Base-by-base conservation (phyloP, 2,888 invertebrate species). In the Cephus spinipes region DNA sequence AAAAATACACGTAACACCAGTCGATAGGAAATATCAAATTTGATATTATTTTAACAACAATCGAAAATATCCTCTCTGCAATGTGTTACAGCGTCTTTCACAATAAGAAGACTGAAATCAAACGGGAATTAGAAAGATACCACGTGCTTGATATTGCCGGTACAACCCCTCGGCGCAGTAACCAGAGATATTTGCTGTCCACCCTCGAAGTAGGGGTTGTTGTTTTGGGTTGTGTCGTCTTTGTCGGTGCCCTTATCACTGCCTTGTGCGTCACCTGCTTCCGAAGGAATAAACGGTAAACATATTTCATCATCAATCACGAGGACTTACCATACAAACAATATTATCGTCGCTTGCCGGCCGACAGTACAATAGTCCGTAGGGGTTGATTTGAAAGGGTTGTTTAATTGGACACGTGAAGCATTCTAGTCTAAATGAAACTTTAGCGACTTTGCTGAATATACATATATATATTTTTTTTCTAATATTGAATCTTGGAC, bases 201-300 rank as follows among this genome's bases (percentile, higher is more conserved):
- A 95, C 96, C 0, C 93, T 96, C 86, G 97, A 97, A 92, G 94
- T 97, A 75, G 95, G 96, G 35, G 95, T 96, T 0, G 95, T 97
- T 23, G 95, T 96, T 0, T 93, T 97, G 11, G 96, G 96, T 4
- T 95, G 96, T 82, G 93, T 97, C 75, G 95, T 97, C 76, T 96
- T 97, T 89, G 92, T 97, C 73, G 97, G 97, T 0, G 96, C 97
- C 0, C 93, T 96, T 77, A 94, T 96, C 12, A 95, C 97, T 0
- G 96, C 97, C 23, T 92, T 97, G 12, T 96, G 96, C 87, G 95
- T 97, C 82, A 93, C 96, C 76, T 96, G 96, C 87, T 93, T 96
- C 79, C 93, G 95, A 77, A 93, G 92, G 81, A 94, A 92, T 80
- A 92, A 93, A 90, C 93, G 94, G 95, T 95, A 89, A 88, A 85